Percentiles rank a stretch among this genome's conserved stretches.
Evolutionary conservation across 1,140 invertebrate genomes (phyloP).

Genomic region (Nephila pilipes): DNA sequence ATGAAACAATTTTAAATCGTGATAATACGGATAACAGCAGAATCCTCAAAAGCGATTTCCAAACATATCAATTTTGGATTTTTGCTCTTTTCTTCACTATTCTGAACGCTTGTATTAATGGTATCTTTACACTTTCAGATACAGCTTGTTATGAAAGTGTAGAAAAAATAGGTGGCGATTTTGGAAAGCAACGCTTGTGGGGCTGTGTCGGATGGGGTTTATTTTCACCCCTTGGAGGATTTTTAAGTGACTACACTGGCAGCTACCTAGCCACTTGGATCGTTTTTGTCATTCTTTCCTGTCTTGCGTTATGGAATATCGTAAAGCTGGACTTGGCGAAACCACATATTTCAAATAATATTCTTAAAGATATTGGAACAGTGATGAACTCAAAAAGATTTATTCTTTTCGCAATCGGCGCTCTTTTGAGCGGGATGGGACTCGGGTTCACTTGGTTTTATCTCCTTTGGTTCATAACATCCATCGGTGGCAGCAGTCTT

Average conservation of each 20-base stretch:
- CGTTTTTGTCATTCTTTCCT: not conserved
- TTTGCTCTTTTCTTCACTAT: not conserved
- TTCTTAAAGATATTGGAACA: constrained; percentile 83
- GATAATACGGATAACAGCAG: not conserved
- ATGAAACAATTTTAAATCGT: not conserved
- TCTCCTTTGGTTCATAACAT: constrained; percentile 9
- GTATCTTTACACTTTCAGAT: constrained; percentile 56
- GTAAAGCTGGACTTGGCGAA: constrained; percentile 9
- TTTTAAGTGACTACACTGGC: constrained; percentile 32
- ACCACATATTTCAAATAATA: constrained; percentile 58
- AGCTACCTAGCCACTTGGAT: not conserved
- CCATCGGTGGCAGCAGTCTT: constrained; percentile 17
- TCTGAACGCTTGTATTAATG: not conserved
- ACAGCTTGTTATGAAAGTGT: constrained; percentile 61
- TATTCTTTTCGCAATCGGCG: not conserved
- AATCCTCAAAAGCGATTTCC: not conserved
- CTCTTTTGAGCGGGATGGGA: not conserved
- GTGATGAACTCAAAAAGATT: constrained; percentile 84
- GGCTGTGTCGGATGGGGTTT: constrained; percentile 29
- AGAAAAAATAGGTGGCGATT: constrained; percentile 27
- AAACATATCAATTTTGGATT: constrained; percentile 47
- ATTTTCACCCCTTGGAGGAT: not conserved
- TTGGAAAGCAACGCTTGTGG: constrained; percentile 56
- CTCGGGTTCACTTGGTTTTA: constrained; percentile 23
- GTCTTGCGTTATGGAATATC: not conserved